Conservation (phyloP, 2,113 vertebrate genomes). For the Tiliqua scincoides region DNA sequence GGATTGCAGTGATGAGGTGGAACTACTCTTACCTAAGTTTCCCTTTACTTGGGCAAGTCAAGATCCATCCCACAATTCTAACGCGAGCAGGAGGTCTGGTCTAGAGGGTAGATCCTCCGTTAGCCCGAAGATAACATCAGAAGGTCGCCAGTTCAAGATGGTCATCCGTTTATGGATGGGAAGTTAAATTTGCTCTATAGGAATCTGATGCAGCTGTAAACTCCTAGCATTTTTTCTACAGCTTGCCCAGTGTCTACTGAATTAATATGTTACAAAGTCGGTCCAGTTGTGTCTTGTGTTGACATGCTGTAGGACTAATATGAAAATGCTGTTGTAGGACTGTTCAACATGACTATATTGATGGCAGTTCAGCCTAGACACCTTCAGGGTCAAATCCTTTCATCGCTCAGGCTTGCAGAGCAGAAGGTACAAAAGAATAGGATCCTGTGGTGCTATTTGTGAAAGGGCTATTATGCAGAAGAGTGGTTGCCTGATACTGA, state of each 20-base stretch:
- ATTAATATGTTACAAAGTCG: neutral
- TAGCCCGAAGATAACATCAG: too few species aligned
- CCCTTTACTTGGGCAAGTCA: too few species aligned
- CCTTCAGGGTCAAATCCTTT: neutral
- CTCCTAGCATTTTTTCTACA: neutral
- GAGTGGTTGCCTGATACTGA: neutral
- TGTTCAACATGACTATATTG: neutral
- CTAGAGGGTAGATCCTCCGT: too few species aligned
- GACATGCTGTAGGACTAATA: neutral
- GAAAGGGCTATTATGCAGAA: neutral
- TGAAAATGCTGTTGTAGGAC: neutral
- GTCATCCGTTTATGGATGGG: neutral
- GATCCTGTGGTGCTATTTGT: neutral
- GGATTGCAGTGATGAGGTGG: too few species aligned
- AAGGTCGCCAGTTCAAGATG: neutral
- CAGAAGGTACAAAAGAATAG: constrained; percentile 15
- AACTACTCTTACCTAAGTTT: too few species aligned
- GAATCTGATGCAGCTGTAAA: neutral
- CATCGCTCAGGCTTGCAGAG: neutral
- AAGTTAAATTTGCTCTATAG: neutral
- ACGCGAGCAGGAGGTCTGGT: too few species aligned
- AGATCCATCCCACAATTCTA: neutral
- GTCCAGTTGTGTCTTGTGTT: neutral
- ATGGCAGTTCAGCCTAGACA: neutral
- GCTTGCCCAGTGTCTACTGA: neutral